Conservation (phyloP, 2,888 invertebrate genomes). For the Hyles lineata region DNA sequence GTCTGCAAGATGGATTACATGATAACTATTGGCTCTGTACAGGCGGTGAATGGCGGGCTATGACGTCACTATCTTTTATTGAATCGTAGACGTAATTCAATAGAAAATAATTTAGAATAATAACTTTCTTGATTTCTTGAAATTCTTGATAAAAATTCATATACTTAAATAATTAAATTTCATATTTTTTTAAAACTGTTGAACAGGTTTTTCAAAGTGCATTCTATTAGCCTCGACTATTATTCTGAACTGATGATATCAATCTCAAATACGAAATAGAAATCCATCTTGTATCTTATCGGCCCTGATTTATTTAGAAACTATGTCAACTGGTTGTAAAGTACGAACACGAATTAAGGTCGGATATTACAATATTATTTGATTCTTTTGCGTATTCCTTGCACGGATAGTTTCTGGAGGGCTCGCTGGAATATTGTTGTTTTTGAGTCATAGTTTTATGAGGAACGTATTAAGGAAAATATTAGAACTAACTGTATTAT, state of each 20-base stretch:
- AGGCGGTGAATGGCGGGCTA: not conserved
- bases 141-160: no score
- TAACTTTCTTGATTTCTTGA: no score
- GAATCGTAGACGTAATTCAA: no score
- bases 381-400: not conserved
- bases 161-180: no score
- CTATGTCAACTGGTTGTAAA: constrained; percentile 47
- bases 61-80: not conserved
- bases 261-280: not conserved
- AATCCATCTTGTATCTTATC: constrained; percentile 60
- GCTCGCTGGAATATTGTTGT: not conserved
- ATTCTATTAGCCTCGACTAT: no score
- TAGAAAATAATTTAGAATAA: no score
- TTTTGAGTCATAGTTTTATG: constrained; percentile 4
- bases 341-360: not conserved
- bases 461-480: constrained; percentile 9
- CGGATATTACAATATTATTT: not conserved
- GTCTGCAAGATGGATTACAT: not conserved
- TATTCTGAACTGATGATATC: not conserved
- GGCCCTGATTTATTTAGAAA: constrained; percentile 69
- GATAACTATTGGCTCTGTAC: not conserved
- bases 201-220: no score
- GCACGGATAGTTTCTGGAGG: no score
- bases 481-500: not conserved
- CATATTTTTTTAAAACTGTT: no score